phyloP scores from a whole-genome alignment of 2,888 invertebrate genomes.

The Harpagoxenus sublaevis region DNA sequence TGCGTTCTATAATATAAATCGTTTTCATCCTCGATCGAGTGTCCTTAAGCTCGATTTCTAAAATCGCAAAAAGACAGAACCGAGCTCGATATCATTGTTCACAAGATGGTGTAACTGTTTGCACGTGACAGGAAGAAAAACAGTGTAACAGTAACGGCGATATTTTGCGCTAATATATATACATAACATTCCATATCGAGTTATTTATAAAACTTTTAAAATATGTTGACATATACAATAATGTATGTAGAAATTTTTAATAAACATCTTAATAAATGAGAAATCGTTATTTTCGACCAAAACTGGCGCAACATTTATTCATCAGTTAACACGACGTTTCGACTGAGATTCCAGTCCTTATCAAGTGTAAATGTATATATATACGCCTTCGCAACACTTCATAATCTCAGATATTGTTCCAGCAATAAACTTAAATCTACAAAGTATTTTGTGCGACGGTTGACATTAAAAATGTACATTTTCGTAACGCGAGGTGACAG shows the following conservation, averaged over 20 bases:
- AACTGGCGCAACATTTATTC: no score
- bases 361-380: no score
- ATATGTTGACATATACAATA: not conserved
- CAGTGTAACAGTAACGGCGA: not conserved
- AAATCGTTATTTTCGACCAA: no score
- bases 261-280: not conserved
- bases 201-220: not conserved
- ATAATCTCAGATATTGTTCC: no score
- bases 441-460: no score
- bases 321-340: no score
- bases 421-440: no score
- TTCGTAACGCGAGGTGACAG: no score
- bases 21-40: conserved; percentile 62
- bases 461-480: no score
- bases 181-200: not conserved
- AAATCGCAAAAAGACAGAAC: conserved; percentile 77
- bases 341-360: no score
- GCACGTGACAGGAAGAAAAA: conserved; percentile 42
- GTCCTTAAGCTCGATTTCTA: conserved; percentile 85
- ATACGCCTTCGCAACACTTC: no score
- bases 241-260: not conserved
- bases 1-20: not conserved
- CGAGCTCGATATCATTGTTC: conserved; percentile 76
- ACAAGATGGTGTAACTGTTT: conserved; percentile 72
- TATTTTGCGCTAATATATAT: not conserved